A percentile compares a stretch with the other conserved stretches of the same genome.
Evolutionary conservation across 2,797 vertebrate species (phyloP).

Genomic region (Gymnopithys bicolor): DNA sequence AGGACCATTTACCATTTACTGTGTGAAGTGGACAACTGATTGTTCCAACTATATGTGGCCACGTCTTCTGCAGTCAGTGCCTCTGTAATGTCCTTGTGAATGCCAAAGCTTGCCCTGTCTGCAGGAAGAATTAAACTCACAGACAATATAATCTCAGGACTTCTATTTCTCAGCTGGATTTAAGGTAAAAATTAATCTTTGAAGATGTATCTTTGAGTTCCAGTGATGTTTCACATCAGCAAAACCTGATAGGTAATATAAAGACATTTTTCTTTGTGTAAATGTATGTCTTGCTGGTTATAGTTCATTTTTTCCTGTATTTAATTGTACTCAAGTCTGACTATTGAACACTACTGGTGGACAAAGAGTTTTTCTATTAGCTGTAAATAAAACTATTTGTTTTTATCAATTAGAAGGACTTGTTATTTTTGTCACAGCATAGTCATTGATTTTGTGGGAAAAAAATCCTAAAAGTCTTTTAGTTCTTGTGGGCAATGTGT

Average conservation of each 20-base stretch:
- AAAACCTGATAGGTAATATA: constrained; percentile 26
- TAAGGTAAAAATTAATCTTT: not conserved
- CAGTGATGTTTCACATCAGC: not conserved
- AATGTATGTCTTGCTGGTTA: constrained; percentile 37
- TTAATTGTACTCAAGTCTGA: constrained; percentile 53
- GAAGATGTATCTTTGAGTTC: not conserved
- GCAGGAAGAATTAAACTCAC: no score
- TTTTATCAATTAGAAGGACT: not conserved
- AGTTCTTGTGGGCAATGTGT: not conserved
- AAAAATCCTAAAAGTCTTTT: not conserved
- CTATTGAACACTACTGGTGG: constrained; percentile 52
- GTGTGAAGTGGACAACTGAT: not conserved
- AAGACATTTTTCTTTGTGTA: not conserved
- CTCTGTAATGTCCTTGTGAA: not conserved
- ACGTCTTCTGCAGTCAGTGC: not conserved
- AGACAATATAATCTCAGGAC: no score
- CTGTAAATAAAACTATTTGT: constrained; percentile 64
- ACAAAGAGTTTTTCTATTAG: constrained; percentile 47
- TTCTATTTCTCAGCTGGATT: not conserved
- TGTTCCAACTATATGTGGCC: not conserved
- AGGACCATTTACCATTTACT: not conserved
- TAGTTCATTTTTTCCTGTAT: constrained; percentile 55
- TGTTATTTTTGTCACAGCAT: not conserved
- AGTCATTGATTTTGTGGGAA: not conserved
- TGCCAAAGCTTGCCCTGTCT: not conserved